Evolutionary conservation across 2,888 invertebrate genomes (phyloP).

Genomic region (Scaptodrosophila latifasciaeformis): DNA sequence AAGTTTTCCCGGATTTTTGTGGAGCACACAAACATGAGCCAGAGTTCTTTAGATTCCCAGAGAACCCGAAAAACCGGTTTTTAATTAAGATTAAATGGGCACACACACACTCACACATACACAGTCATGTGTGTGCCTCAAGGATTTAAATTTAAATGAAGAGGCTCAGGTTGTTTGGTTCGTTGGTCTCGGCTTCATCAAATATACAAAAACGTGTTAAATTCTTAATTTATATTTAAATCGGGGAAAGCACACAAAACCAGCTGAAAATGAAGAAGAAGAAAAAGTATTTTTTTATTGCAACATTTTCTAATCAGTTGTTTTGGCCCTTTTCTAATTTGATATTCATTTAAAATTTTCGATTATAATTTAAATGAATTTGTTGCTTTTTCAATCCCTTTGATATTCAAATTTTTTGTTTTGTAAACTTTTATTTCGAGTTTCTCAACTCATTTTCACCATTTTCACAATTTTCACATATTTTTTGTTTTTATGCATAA

Average conservation of each 20-base stretch:
- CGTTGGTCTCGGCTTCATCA: constrained; percentile 51
- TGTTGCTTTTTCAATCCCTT: background rate
- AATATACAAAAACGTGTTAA: constrained; percentile 65
- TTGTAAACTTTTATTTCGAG: constrained; percentile 43
- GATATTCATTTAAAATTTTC: constrained; percentile 12
- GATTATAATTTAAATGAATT: constrained; percentile 37
- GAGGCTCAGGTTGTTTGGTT: constrained; percentile 27
- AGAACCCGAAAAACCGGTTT: constrained; percentile 67
- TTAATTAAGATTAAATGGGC: constrained; percentile 73
- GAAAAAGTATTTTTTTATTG: background rate
- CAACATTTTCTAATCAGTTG: no score
- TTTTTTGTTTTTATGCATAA: constrained; percentile 57
- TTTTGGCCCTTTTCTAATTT: no score
- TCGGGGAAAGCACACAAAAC: constrained; percentile 52
- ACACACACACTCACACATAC: constrained; percentile 24
- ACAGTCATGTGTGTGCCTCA: constrained; percentile 17
- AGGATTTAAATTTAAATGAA: constrained; percentile 61
- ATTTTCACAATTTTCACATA: constrained; percentile 32
- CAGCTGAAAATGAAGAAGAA: constrained; percentile 18
- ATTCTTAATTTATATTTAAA: constrained; percentile 68
- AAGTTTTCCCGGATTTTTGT: constrained; percentile 16
- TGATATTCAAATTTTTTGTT: constrained; percentile 5
- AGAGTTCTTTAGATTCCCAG: constrained; percentile 18
- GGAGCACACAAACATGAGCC: constrained; percentile 32
- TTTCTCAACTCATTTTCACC: background rate